phyloP scores from a whole-genome alignment of 2,797 vertebrate genomes.

The Phoebastria nigripes region DNA sequence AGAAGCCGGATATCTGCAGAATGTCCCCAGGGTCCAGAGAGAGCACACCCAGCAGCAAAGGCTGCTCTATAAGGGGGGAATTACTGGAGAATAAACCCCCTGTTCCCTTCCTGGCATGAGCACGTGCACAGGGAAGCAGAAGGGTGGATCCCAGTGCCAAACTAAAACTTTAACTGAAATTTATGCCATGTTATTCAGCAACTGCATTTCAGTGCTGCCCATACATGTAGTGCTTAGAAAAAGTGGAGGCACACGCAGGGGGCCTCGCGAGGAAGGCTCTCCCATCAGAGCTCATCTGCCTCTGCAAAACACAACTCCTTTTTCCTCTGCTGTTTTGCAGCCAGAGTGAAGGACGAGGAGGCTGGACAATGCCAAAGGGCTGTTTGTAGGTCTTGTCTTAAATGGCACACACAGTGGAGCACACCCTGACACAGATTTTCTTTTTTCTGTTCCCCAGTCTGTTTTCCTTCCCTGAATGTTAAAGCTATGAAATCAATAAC shows the following conservation, averaged over 20 bases:
- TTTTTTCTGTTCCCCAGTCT: background rate
- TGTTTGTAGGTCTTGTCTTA: background rate
- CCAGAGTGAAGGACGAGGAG: background rate
- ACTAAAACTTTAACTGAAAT: background rate
- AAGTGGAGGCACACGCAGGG: background rate
- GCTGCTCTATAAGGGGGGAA: background rate
- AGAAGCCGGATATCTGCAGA: background rate
- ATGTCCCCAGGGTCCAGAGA: background rate
- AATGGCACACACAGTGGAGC: background rate
- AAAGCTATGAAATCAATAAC: conserved; percentile 30
- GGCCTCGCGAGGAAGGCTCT: fast-evolving
- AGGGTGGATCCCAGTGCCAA: background rate
- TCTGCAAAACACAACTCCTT: background rate
- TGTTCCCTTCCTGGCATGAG: background rate
- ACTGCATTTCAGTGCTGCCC: background rate
- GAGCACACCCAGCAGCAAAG: background rate
- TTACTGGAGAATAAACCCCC: background rate
- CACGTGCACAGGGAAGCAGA: background rate
- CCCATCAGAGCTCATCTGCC: background rate
- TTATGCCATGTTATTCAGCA: background rate
- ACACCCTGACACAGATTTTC: background rate
- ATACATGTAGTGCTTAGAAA: fast-evolving
- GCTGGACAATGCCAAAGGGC: background rate
- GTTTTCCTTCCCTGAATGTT: background rate
- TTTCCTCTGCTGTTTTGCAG: background rate